These are phyloP conservation scores for Chelon labrosus DNA, from an alignment of 2,797 vertebrate species.

Conservation along the genomic window DNA sequence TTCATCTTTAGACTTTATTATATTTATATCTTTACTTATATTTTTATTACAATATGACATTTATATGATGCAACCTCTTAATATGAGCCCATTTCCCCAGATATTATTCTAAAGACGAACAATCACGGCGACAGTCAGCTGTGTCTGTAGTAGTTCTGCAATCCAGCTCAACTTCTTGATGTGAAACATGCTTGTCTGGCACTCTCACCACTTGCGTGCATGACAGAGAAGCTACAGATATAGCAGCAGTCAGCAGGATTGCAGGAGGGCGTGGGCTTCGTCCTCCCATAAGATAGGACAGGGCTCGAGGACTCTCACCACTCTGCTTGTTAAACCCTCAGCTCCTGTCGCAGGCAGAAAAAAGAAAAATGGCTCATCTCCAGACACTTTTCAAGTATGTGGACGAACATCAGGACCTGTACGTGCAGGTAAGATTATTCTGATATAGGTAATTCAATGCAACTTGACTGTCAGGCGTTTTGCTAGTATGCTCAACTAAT, in stretches of 20 bases:
- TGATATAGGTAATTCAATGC: background rate
- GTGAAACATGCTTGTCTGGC: background rate
- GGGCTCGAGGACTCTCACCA: constrained; percentile 1
- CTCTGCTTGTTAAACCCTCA: constrained; percentile 53
- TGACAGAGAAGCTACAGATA: constrained; percentile 8
- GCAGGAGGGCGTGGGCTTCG: constrained; percentile 47
- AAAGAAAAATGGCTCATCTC: constrained; percentile 86
- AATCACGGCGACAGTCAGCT: background rate
- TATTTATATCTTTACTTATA: no score
- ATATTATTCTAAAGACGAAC: accelerated
- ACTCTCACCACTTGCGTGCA: constrained; percentile 5
- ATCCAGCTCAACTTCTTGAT: constrained; percentile 12
- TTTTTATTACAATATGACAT: background rate
- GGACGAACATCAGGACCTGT: constrained; percentile 94
- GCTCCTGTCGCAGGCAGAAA: constrained; percentile 52
- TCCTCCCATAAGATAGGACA: constrained; percentile 32
- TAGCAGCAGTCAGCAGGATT: constrained; percentile 57
- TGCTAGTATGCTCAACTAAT: background rate
- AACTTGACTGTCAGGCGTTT: background rate
- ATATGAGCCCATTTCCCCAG: background rate
- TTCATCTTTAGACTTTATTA: no score
- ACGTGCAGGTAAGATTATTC: constrained; percentile 87
- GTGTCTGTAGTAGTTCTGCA: background rate
- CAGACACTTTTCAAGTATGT: constrained; percentile 90
- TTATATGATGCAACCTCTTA: background rate